These are phyloP conservation scores for Ctenochaetus hawaiiensis DNA, from an alignment of 2,797 vertebrate species.

Conservation along the genomic window DNA sequence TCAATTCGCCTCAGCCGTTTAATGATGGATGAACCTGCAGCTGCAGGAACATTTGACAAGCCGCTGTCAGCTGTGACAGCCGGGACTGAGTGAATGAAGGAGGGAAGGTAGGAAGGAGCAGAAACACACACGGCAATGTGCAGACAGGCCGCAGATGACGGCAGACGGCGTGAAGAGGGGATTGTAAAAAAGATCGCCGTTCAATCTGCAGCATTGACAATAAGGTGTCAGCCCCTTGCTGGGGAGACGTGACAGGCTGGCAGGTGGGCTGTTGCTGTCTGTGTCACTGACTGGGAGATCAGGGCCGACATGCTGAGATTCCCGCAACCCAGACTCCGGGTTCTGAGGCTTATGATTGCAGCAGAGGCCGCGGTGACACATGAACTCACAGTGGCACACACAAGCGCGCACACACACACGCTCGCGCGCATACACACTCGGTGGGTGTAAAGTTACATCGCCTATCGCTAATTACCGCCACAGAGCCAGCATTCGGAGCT, in stretches of 20 bases:
- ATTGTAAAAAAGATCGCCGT: conserved; percentile 69
- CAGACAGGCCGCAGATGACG: conserved; percentile 74
- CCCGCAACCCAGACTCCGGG: conserved; percentile 57
- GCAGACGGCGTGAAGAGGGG: conserved; percentile 75
- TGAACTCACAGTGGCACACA: conserved; percentile 60
- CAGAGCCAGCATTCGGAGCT: conserved; percentile 76
- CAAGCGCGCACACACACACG: neutral
- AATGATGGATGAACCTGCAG: conserved; percentile 84
- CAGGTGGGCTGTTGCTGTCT: conserved; percentile 80
- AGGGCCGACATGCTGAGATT: conserved; percentile 70
- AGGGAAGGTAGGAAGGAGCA: conserved; percentile 59
- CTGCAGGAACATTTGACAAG: conserved; percentile 81
- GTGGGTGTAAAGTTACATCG: conserved; percentile 82
- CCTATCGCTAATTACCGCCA: conserved; percentile 84
- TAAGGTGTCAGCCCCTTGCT: conserved; percentile 78
- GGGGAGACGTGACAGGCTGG: conserved; percentile 79
- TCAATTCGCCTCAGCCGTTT: conserved; percentile 79
- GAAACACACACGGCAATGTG: conserved; percentile 52
- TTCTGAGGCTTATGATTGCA: conserved; percentile 71
- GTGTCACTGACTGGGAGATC: conserved; percentile 79
- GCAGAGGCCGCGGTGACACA: conserved; percentile 66
- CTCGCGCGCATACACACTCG: conserved; percentile 40
- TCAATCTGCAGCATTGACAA: conserved; percentile 82
- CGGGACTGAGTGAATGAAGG: conserved; percentile 77
- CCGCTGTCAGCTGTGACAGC: conserved; percentile 77